Conservation (phyloP, 2,888 invertebrate genomes). For the Lasius platythorax region DNA sequence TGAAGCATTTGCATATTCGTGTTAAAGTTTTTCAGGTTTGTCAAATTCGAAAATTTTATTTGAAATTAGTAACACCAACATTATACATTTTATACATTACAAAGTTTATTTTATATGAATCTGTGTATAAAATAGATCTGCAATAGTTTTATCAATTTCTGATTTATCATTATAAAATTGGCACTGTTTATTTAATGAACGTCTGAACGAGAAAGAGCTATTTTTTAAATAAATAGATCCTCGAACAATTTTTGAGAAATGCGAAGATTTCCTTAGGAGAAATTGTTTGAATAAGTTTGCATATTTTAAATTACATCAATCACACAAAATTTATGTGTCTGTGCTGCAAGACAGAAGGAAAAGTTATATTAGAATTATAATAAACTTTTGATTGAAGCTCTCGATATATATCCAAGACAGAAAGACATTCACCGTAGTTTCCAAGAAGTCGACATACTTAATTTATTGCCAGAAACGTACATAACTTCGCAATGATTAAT, state of each 20-base stretch:
- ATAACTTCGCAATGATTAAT: conserved; percentile 41
- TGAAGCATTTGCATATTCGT: conserved; percentile 33
- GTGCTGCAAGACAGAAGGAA: background rate
- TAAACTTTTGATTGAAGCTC: background rate
- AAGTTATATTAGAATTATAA: conserved; percentile 26
- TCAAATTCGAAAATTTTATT: conserved; percentile 27
- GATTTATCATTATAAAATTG: conserved; percentile 8
- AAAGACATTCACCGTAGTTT: background rate
- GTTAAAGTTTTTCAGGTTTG: conserved; percentile 15
- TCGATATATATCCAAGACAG: background rate
- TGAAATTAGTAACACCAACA: background rate
- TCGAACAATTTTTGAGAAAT: background rate
- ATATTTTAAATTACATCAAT: conserved; percentile 43
- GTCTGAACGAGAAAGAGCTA: background rate
- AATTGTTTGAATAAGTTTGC: conserved; percentile 22
- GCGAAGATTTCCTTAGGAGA: background rate
- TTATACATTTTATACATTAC: background rate
- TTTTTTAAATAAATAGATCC: background rate
- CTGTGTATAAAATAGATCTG: background rate
- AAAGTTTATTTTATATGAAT: conserved; percentile 8
- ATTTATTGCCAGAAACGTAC: conserved; percentile 30
- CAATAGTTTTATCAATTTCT: background rate
- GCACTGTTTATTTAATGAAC: background rate
- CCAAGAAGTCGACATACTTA: conserved; percentile 19
- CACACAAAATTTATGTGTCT: background rate